These are phyloP conservation scores for Thysanoteuthis rhombus DNA, from an alignment of 2,888 invertebrate species.

Conservation along the genomic window DNA sequence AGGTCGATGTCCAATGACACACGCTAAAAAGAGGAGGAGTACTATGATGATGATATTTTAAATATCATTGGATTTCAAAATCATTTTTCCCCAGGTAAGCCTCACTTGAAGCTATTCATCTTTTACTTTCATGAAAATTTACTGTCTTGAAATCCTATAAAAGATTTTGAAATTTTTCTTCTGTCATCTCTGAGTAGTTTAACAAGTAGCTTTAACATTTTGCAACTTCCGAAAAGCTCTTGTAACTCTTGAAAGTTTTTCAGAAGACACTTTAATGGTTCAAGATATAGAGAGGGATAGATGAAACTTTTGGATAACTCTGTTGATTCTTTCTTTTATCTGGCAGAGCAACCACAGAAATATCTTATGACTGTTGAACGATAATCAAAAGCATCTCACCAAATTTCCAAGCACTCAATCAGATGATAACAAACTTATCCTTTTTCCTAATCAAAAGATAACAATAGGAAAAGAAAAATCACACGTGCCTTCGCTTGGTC, in stretches of 20 bases:
- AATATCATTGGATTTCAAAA: too few species aligned
- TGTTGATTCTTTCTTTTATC: not conserved
- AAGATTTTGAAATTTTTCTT: not conserved
- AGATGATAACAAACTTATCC: not conserved
- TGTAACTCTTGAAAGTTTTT: not conserved
- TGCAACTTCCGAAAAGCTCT: not conserved
- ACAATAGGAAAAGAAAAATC: too few species aligned
- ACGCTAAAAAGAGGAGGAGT: too few species aligned
- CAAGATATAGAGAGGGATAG: not conserved
- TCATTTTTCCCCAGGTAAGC: not conserved
- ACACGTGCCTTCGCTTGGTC: too few species aligned
- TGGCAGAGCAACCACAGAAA: not conserved
- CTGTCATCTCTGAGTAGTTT: not conserved
- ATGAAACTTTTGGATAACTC: not conserved
- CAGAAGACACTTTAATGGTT: not conserved
- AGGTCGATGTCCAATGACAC: too few species aligned
- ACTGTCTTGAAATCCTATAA: not conserved
- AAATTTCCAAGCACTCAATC: not conserved
- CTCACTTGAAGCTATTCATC: not conserved
- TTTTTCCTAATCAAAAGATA: not conserved
- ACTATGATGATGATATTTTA: too few species aligned
- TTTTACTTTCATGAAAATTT: not conserved
- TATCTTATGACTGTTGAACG: not conserved
- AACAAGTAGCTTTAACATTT: too few species aligned
- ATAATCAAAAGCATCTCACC: not conserved